These are phyloP conservation scores for Xestia ashworthii DNA, from an alignment of 2,888 invertebrate genomes.

Conservation along the genomic window DNA sequence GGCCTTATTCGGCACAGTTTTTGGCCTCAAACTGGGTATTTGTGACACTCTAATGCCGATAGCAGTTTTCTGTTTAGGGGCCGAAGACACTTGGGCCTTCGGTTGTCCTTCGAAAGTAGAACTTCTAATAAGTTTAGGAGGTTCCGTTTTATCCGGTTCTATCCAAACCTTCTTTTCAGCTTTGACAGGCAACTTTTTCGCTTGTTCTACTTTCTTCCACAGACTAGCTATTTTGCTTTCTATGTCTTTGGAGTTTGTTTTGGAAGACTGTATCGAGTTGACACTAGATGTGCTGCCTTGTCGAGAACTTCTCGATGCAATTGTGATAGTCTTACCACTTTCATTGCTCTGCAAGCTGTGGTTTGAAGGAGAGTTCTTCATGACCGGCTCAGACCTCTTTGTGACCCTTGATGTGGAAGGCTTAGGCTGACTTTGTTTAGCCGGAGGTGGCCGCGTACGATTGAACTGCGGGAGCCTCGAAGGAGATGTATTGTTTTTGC, in stretches of 20 bases:
- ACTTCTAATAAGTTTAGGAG: slow-evolving; percentile 90
- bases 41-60: slow-evolving; percentile 87
- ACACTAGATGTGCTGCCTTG: slow-evolving; percentile 90
- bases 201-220: slow-evolving; percentile 95
- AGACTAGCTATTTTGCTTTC: slow-evolving; percentile 95
- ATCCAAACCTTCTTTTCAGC: slow-evolving; percentile 92
- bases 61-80: slow-evolving; percentile 87
- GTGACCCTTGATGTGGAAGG: slow-evolving; percentile 71
- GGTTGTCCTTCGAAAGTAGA: slow-evolving; percentile 92
- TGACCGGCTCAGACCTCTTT: slow-evolving; percentile 76
- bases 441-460: slow-evolving; percentile 75
- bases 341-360: slow-evolving; percentile 90
- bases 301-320: slow-evolving; percentile 80
- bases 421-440: slow-evolving; percentile 74
- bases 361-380: slow-evolving; percentile 89
- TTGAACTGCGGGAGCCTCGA: slow-evolving; percentile 84
- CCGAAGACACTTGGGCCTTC: slow-evolving; percentile 78
- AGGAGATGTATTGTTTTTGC: slow-evolving; percentile 84
- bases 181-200: slow-evolving; percentile 90
- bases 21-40: slow-evolving; percentile 84
- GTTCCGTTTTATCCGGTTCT: slow-evolving; percentile 81
- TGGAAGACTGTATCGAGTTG: slow-evolving; percentile 91
- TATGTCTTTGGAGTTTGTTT: slow-evolving; percentile 91
- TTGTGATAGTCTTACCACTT: slow-evolving; percentile 85
- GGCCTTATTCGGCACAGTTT: slow-evolving; percentile 74